Conservation (phyloP, 2,888 invertebrate genomes). For the Dynastes grantii region DNA sequence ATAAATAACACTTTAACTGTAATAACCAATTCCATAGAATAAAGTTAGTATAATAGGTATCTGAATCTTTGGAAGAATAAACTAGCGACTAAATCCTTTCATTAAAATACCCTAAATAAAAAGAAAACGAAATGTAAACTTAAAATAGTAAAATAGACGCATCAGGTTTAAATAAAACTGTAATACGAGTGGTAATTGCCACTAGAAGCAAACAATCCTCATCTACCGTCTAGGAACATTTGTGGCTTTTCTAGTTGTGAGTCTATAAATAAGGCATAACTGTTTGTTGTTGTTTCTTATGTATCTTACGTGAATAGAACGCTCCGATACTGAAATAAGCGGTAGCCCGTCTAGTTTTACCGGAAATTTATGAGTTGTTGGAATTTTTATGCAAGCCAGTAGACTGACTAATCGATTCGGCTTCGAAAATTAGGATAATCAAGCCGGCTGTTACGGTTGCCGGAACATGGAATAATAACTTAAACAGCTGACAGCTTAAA, state of each 20-base stretch:
- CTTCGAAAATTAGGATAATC: conserved; percentile 20
- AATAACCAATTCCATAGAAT: too few relatives aligned
- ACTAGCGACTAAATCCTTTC: too few relatives aligned
- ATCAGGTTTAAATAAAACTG: background rate
- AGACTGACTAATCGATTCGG: conserved; percentile 28
- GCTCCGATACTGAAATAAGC: conserved; percentile 15
- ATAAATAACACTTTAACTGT: too few relatives aligned
- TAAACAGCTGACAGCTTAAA: conserved; percentile 16
- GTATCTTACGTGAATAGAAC: conserved; percentile 24
- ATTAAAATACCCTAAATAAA: too few relatives aligned
- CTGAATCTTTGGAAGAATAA: too few relatives aligned
- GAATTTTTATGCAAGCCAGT: conserved; percentile 19
- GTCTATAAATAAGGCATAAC: conserved; percentile 19
- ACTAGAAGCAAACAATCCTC: background rate
- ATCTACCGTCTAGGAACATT: conserved; percentile 5
- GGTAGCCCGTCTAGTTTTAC: background rate
- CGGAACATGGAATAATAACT: conserved; percentile 3
- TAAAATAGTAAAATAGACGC: too few relatives aligned
- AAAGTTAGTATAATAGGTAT: too few relatives aligned
- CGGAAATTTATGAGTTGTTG: conserved; percentile 25
- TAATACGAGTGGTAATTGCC: background rate
- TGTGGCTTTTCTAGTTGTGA: background rate
- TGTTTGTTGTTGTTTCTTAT: conserved; percentile 19
- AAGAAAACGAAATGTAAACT: too few relatives aligned
- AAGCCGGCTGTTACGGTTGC: conserved; percentile 17